Percentiles rank a stretch among this genome's conserved stretches.
These are phyloP conservation scores for Cryptophagus acutangulus DNA, from an alignment of 2,888 invertebrate species.

Conservation along the genomic window DNA sequence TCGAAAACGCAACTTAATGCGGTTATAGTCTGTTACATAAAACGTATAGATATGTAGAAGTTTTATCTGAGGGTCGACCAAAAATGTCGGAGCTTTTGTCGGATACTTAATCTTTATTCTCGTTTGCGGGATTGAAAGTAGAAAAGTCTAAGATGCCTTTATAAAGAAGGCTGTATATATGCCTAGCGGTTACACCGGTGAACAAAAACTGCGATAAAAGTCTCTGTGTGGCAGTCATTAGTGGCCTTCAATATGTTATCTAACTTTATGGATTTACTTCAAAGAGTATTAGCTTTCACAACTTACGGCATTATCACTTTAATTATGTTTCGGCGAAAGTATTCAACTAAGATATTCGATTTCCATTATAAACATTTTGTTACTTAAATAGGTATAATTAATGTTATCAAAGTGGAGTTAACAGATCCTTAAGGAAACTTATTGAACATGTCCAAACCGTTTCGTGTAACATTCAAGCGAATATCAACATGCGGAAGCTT, in stretches of 20 bases:
- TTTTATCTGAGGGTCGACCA: no score
- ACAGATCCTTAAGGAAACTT: neutral
- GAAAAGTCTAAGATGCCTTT: no score
- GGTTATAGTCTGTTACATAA: no score
- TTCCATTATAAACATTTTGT: no score
- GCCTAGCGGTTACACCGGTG: no score
- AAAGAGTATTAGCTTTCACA: constrained; percentile 19
- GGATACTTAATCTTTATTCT: constrained; percentile 34
- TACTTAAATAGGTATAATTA: no score
- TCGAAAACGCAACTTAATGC: no score
- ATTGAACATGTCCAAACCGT: neutral
- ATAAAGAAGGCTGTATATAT: no score
- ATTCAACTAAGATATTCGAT: no score
- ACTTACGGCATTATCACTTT: constrained; percentile 23
- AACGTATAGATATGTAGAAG: no score
- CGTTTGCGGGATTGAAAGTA: constrained; percentile 11
- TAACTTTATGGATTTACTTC: constrained; percentile 24
- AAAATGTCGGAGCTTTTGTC: constrained; percentile 34
- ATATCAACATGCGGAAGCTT: neutral
- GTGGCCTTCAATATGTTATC: constrained; percentile 23
- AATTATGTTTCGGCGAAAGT: constrained; percentile 26
- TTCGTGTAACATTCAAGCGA: no score
- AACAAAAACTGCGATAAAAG: constrained; percentile 23
- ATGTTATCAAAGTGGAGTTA: neutral
- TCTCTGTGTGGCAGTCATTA: constrained; percentile 23